Conservation (phyloP, 2,888 invertebrate species). For the Hyalella azteca region DNA sequence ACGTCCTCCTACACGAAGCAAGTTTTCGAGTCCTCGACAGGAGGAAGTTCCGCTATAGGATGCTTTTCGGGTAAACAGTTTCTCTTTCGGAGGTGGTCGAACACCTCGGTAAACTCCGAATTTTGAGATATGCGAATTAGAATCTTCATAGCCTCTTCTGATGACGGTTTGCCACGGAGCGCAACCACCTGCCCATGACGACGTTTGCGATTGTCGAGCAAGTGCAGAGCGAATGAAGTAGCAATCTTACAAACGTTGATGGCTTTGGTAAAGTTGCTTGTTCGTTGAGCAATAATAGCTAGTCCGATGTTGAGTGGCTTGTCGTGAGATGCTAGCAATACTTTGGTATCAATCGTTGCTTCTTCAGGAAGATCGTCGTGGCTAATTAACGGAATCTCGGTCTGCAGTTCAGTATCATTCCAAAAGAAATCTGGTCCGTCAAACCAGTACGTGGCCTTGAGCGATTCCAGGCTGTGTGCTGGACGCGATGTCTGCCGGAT, state of each 20-base stretch:
- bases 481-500: neutral
- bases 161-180: neutral
- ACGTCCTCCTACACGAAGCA: neutral
- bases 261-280: neutral
- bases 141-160: neutral
- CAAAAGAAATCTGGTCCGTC: neutral
- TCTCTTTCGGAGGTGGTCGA: neutral
- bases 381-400: neutral
- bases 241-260: neutral
- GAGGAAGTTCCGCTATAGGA: neutral
- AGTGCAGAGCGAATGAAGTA: neutral
- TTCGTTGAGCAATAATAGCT: neutral
- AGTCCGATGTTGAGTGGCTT: neutral
- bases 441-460: neutral
- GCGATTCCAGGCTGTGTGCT: neutral
- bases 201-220: neutral
- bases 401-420: neutral
- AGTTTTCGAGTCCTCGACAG: neutral
- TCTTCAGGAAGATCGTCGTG: neutral
- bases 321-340: neutral
- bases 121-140: neutral
- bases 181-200: neutral
- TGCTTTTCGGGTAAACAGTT: neutral
- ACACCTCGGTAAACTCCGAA: neutral
- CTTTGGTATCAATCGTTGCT: neutral